phyloP scores from a whole-genome alignment of 2,113 vertebrate genomes.

The Hylia prasina region DNA sequence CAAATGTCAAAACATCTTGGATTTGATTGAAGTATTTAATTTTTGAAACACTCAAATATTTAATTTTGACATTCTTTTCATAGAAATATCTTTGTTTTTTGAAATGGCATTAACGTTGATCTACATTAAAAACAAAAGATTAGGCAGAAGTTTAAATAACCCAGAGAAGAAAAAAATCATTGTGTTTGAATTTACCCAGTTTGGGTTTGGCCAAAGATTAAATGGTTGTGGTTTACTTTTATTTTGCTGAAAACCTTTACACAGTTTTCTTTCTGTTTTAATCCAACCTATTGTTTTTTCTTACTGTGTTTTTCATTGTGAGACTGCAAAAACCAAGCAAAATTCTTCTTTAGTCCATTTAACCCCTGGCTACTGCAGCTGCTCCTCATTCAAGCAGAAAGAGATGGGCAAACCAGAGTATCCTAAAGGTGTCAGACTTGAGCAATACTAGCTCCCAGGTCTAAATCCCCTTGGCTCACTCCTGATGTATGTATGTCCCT shows the following conservation, averaged over 20 bases:
- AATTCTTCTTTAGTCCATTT: background rate
- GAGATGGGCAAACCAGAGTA: background rate
- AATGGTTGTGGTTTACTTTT: background rate
- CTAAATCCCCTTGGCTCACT: background rate
- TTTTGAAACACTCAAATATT: background rate
- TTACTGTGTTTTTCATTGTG: background rate
- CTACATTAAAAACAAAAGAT: background rate
- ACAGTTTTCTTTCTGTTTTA: background rate
- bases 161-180: background rate
- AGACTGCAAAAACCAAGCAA: background rate
- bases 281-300: background rate
- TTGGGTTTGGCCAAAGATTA: background rate
- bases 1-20: background rate
- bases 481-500: background rate
- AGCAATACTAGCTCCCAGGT: background rate
- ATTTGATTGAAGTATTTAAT: background rate
- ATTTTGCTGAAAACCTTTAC: background rate
- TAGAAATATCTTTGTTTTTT: slow-evolving; percentile 21
- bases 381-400: background rate
- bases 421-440: background rate
- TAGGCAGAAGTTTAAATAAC: background rate
- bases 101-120: background rate
- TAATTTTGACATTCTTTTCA: background rate
- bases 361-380: background rate
- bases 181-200: background rate